Conservation (phyloP, 1,140 invertebrate species). For the Pteromalus puparum region DNA sequence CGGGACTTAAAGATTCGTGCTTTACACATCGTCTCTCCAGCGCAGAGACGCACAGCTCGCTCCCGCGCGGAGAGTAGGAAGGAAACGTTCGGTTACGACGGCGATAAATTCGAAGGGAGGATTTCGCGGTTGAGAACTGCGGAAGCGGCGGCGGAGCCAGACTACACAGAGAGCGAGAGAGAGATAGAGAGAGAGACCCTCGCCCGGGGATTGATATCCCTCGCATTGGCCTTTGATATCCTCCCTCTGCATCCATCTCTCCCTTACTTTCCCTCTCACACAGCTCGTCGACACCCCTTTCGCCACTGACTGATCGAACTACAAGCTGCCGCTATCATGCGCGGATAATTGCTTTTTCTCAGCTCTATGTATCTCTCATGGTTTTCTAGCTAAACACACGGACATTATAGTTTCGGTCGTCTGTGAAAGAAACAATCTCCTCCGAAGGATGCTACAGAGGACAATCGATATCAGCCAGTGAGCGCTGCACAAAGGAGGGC, state of each 20-base stretch:
- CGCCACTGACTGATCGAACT: slow-evolving; percentile 63
- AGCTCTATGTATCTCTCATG: neutral
- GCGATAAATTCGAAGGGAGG: slow-evolving; percentile 72
- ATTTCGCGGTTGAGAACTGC: slow-evolving; percentile 73
- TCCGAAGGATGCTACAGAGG: too few species aligned
- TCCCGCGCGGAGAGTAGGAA: slow-evolving; percentile 48
- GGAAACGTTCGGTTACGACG: slow-evolving; percentile 70
- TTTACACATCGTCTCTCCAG: slow-evolving; percentile 22
- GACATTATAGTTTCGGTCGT: too few species aligned
- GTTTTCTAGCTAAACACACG: neutral
- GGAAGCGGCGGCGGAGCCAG: slow-evolving; percentile 57
- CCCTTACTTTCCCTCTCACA: slow-evolving; percentile 1
- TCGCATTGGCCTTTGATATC: slow-evolving; percentile 71
- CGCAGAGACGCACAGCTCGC: slow-evolving; percentile 45
- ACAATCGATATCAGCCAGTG: too few species aligned
- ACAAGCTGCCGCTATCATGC: slow-evolving; percentile 63
- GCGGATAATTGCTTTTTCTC: slow-evolving; percentile 65
- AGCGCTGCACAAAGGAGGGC: neutral
- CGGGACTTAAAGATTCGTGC: slow-evolving; percentile 11
- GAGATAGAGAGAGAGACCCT: slow-evolving; percentile 28
- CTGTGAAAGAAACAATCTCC: neutral
- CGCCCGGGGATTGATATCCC: slow-evolving; percentile 71
- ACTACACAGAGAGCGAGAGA: neutral
- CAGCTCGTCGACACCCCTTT: slow-evolving; percentile 50
- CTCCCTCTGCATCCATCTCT: slow-evolving; percentile 54